Conservation (phyloP, 2,888 invertebrate species). For the Platycheirus albimanus region DNA sequence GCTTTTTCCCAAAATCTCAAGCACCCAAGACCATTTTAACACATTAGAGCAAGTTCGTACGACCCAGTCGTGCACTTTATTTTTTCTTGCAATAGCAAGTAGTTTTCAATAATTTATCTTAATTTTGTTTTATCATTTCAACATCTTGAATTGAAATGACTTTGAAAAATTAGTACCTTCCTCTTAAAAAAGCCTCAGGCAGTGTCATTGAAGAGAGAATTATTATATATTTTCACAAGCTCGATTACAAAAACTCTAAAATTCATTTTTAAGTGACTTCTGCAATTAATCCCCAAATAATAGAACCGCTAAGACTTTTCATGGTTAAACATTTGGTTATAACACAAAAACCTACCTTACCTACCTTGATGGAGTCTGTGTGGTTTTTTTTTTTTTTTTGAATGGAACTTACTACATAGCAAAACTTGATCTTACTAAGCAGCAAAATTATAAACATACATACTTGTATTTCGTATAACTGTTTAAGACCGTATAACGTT, state of each 20-base stretch:
- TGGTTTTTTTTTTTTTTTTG: neutral
- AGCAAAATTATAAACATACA: too few relatives aligned
- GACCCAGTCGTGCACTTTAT: too few relatives aligned
- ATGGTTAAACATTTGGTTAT: slow-evolving; percentile 22
- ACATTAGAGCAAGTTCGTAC: too few relatives aligned
- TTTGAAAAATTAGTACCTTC: slow-evolving; percentile 3
- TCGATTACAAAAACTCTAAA: neutral
- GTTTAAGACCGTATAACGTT: too few relatives aligned
- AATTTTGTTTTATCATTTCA: neutral
- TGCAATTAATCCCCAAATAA: slow-evolving; percentile 16
- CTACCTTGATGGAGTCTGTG: too few relatives aligned
- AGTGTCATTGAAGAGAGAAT: slow-evolving; percentile 24
- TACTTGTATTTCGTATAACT: too few relatives aligned
- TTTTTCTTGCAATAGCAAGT: too few relatives aligned
- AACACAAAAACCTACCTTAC: neutral
- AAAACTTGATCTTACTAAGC: slow-evolving; percentile 2
- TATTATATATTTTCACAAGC: neutral
- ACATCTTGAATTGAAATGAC: neutral
- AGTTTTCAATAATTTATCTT: too few relatives aligned
- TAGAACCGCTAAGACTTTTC: slow-evolving; percentile 11
- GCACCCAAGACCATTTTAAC: too few relatives aligned
- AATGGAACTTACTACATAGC: neutral
- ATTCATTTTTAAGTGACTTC: slow-evolving; percentile 20
- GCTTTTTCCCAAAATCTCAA: too few relatives aligned
- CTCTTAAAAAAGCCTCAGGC: slow-evolving; percentile 1